Evolutionary conservation across 2,113 vertebrate species (phyloP).

Genomic region (Melanotaenia duboulayi): DNA sequence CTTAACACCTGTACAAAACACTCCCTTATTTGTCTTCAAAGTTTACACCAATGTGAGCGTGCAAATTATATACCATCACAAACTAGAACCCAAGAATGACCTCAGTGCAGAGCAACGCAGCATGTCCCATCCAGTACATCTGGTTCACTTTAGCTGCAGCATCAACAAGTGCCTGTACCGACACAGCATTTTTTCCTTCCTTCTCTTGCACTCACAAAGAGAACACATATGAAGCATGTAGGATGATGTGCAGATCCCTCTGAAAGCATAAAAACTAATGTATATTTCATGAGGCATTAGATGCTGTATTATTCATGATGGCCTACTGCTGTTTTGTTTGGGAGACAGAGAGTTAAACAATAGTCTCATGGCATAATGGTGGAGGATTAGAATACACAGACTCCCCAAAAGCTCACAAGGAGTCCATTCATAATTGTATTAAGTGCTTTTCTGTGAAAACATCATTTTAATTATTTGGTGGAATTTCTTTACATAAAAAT

Average conservation of each 20-base stretch:
- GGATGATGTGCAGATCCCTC: conserved; percentile 36
- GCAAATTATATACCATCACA: conserved; percentile 46
- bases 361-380: conserved; percentile 42
- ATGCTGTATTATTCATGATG: conserved; percentile 65
- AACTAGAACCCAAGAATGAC: conserved; percentile 68
- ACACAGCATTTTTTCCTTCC: conserved; percentile 30
- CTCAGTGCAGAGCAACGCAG: conserved; percentile 76
- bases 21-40: conserved; percentile 49
- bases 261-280: conserved; percentile 51
- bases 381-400: conserved; percentile 51
- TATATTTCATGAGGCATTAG: conserved; percentile 77
- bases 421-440: conserved; percentile 60
- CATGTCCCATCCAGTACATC: conserved; percentile 78
- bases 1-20: conserved; percentile 47
- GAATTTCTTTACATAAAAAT: conserved; percentile 51
- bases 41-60: conserved; percentile 22
- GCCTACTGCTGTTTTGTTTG: conserved; percentile 59
- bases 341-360: conserved; percentile 59
- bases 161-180: conserved; percentile 75
- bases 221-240: conserved; percentile 50
- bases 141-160: conserved; percentile 82
- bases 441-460: conserved; percentile 61
- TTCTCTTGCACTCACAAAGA: conserved; percentile 25
- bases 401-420: conserved; percentile 42
- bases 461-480: conserved; percentile 59